Conservation (phyloP, 1,140 invertebrate genomes). For the Hormaphis cornu region DNA sequence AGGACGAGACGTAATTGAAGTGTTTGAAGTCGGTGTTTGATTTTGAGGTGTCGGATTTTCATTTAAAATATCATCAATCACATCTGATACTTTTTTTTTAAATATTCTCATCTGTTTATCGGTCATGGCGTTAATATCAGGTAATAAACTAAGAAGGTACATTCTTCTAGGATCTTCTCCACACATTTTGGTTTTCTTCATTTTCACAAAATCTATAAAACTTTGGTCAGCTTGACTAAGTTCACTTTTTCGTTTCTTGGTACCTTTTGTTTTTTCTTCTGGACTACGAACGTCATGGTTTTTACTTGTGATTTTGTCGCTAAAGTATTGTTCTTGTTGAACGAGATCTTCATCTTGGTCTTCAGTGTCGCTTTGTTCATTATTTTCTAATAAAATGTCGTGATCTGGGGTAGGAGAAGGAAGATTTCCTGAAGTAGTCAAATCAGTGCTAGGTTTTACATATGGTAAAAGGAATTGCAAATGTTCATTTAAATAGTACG, state of each 20-base stretch:
- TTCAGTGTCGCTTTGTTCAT: constrained; percentile 1
- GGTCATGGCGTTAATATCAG: not conserved
- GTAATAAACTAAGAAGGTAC: constrained; percentile 13
- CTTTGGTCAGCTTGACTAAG: not conserved
- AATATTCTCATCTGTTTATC: constrained; percentile 12
- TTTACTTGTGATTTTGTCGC: not conserved
- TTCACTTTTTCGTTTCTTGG: not conserved
- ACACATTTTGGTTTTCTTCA: not conserved
- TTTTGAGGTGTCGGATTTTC: constrained; percentile 11
- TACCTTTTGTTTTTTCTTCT: not conserved
- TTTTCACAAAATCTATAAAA: constrained; percentile 8
- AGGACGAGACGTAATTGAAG: not conserved
- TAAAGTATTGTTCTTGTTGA: not conserved
- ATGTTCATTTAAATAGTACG: constrained; percentile 15
- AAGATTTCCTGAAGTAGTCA: not conserved
- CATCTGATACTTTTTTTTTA: not conserved
- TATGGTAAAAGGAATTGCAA: constrained; percentile 5
- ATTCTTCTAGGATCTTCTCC: not conserved
- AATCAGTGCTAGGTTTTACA: not conserved
- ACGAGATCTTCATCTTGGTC: not conserved
- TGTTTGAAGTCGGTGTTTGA: not conserved
- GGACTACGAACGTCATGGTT: not conserved
- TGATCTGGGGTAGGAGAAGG: not conserved
- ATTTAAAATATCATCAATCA: constrained; percentile 10
- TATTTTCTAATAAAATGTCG: not conserved